These are phyloP conservation scores for Willisornis vidua DNA, from an alignment of 2,113 vertebrate species.

Conservation along the genomic window DNA sequence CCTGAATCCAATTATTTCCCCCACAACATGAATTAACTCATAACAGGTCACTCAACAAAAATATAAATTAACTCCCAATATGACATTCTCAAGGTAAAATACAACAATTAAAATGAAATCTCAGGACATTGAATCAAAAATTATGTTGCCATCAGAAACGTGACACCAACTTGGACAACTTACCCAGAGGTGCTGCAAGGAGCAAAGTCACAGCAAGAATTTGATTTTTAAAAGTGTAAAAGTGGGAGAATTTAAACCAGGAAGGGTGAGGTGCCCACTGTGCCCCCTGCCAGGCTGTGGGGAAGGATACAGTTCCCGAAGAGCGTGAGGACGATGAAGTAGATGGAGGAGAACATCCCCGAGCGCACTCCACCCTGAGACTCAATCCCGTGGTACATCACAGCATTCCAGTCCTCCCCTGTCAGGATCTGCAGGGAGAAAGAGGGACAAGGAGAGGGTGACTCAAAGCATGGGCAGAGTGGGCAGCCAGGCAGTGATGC, in stretches of 20 bases:
- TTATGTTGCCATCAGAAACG: rapidly evolving
- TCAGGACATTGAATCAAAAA: neutral
- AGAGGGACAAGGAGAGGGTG: neutral
- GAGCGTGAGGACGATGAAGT: constrained; percentile 93
- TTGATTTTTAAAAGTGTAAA: neutral
- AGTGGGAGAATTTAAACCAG: neutral
- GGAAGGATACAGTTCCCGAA: constrained; percentile 99
- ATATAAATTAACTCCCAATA: neutral
- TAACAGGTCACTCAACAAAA: neutral
- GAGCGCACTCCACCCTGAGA: constrained; percentile 90
- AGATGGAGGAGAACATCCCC: constrained; percentile 95
- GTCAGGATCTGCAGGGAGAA: constrained; percentile 84
- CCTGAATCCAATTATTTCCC: neutral
- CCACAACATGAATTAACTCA: neutral
- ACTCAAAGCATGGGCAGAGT: neutral
- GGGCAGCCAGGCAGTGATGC: neutral
- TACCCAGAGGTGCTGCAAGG: neutral
- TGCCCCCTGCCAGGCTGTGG: neutral
- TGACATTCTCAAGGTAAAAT: neutral
- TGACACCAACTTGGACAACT: rapidly evolving
- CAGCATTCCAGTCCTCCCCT: constrained; percentile 95
- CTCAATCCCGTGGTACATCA: constrained; percentile 96
- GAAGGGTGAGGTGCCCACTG: neutral
- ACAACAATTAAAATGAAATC: neutral
- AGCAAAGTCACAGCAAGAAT: neutral